Percentiles rank a stretch among this genome's conserved stretches.
Conservation (phyloP, 2,888 invertebrate species). For the Elysia crispata region DNA sequence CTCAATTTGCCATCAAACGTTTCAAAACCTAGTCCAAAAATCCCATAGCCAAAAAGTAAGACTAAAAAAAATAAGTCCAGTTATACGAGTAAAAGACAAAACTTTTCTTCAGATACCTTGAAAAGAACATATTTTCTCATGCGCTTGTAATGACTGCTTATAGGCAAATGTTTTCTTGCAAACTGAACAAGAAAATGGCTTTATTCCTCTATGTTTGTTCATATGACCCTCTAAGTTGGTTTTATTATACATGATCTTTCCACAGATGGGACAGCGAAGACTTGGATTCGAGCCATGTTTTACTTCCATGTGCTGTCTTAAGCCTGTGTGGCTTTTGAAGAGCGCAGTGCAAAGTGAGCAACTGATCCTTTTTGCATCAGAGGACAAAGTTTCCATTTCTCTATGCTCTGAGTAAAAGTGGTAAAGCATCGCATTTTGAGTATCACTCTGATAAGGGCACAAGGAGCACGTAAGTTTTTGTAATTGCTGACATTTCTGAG, state of each 20-base stretch:
- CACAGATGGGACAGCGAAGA: constrained; percentile 47
- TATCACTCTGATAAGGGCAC: constrained; percentile 19
- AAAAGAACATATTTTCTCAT: constrained; percentile 46
- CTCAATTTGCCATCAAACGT: no score
- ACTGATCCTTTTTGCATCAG: no score
- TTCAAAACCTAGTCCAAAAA: no score
- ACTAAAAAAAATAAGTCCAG: no score
- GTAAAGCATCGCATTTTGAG: neutral
- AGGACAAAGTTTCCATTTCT: no score
- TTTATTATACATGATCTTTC: constrained; percentile 51
- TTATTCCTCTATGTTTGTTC: constrained; percentile 50
- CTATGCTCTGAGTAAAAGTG: constrained; percentile 2
- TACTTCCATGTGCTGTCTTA: constrained; percentile 44
- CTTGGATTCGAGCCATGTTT: constrained; percentile 39
- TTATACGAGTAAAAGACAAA: no score
- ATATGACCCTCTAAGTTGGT: constrained; percentile 52
- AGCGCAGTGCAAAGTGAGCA: constrained; percentile 24
- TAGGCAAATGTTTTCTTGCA: constrained; percentile 50
- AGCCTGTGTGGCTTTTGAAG: constrained; percentile 43
- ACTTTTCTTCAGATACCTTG: no score
- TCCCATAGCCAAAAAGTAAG: no score
- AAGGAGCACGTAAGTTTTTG: constrained; percentile 24
- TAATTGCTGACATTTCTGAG: constrained; percentile 27
- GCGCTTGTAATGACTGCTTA: constrained; percentile 48
- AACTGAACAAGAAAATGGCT: constrained; percentile 46